These are phyloP conservation scores for Toxotes jaculatrix DNA, from an alignment of 2,113 vertebrate genomes.

Conservation along the genomic window DNA sequence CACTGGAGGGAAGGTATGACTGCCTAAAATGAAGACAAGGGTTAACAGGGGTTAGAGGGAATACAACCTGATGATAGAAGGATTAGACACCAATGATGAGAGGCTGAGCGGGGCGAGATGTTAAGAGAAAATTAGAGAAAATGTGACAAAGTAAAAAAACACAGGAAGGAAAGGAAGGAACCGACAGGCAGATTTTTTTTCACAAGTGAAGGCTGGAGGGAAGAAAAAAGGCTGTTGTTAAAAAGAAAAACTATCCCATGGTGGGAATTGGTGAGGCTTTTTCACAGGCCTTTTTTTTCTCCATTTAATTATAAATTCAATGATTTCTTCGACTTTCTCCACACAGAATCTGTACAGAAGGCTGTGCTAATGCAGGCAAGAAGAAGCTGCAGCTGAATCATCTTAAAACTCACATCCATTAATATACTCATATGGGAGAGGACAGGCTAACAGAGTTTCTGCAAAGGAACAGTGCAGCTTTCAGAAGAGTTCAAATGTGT, in stretches of 20 bases:
- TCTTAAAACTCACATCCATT: conserved; percentile 33
- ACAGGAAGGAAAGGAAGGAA: conserved; percentile 12
- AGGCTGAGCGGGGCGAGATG: not conserved
- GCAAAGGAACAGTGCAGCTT: conserved; percentile 10
- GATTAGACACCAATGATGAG: conserved; percentile 28
- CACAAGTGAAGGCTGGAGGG: conserved; percentile 12
- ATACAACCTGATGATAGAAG: conserved; percentile 39
- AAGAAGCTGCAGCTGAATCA: conserved; percentile 20
- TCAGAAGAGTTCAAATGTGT: conserved; percentile 17
- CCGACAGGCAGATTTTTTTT: not conserved
- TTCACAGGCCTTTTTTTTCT: not conserved
- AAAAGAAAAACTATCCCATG: not conserved
- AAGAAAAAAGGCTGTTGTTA: not conserved
- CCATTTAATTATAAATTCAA: conserved; percentile 47
- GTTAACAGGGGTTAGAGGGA: conserved; percentile 39
- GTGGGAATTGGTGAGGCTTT: not conserved
- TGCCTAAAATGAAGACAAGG: conserved; percentile 31
- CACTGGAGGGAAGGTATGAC: conserved; percentile 4
- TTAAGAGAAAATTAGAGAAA: conserved; percentile 17
- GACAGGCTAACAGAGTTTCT: not conserved
- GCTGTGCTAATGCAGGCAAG: not conserved
- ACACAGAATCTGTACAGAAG: conserved; percentile 11
- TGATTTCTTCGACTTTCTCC: conserved; percentile 31
- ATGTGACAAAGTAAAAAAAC: conserved; percentile 15
- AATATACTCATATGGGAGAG: conserved; percentile 16